A percentile compares a stretch with the other conserved stretches of the same genome.
These are phyloP conservation scores for Poecilus cupreus DNA, from an alignment of 2,888 invertebrate species.

Conservation along the genomic window DNA sequence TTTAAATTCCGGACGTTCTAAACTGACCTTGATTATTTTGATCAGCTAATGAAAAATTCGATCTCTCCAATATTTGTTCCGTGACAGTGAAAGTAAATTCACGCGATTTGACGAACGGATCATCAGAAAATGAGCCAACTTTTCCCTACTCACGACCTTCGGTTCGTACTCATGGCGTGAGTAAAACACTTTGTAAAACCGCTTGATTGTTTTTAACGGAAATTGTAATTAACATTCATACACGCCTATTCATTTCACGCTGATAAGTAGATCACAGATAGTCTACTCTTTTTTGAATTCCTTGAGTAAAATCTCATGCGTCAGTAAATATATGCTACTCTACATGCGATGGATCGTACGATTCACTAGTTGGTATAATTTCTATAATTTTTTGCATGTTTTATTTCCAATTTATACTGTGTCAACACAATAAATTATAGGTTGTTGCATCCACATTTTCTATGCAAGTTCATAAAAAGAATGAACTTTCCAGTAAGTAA, in stretches of 20 bases:
- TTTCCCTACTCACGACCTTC: slow-evolving; percentile 23
- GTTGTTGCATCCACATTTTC: no score
- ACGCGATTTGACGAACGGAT: not conserved
- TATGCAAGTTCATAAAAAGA: no score
- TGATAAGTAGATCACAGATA: not conserved
- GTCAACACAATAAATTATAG: no score
- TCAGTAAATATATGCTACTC: no score
- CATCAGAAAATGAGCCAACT: slow-evolving; percentile 34
- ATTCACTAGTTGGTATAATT: no score
- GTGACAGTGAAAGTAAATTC: slow-evolving; percentile 44
- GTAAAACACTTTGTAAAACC: not conserved
- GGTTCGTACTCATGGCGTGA: not conserved
- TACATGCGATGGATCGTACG: no score
- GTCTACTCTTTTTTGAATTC: not conserved
- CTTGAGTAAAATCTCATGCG: no score
- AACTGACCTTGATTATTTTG: slow-evolving; percentile 43
- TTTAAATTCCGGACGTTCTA: slow-evolving; percentile 13
- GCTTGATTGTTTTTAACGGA: not conserved
- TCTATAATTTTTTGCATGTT: no score
- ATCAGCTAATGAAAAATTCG: slow-evolving; percentile 21
- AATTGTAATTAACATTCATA: slow-evolving; percentile 2
- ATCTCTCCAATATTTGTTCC: slow-evolving; percentile 44
- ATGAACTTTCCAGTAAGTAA: no score
- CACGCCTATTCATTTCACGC: not conserved
- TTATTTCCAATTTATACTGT: no score